Evolutionary conservation across 1,140 invertebrate genomes (phyloP), one percentile per base, ranked within the genome.

Genomic region (Ostrea denselamellosa): DNA sequence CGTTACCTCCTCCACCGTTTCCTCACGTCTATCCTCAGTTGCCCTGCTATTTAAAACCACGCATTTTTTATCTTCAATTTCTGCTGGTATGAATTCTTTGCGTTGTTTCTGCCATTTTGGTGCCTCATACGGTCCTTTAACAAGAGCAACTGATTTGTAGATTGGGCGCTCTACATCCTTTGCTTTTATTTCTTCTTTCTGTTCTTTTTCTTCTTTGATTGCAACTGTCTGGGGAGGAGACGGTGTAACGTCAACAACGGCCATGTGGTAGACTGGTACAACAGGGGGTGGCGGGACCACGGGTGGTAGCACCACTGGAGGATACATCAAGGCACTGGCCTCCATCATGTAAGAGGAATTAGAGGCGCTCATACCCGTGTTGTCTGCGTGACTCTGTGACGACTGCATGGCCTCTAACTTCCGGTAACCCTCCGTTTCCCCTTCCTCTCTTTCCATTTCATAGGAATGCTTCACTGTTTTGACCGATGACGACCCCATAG

Each of bases 51-150:
- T 87, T 3, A 89, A 58, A 71, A 89, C 52, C 86, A 86, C 87
- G 51, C 87, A 89, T 9, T 56, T 81, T 28, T 54, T 68, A 25
- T 77, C 71, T 8, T 89, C 89, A 34, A 85, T 68, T 44, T 89
- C 83, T 81, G 83, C 22, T 8, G 83, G 71, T 84, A 56, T 51
- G 28, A 58, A 65, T 52, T 89, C 82, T 34, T 58, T 17, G 10
- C 68, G 54, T 44, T 86, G 51, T 85, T 86, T 89, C 44, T 89
- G 88, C 89, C 89, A 89, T 89, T 89, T 89, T 84, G 89, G 89
- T 8, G 89, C 51, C 51, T 89, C 89, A 62, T 89, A 89, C 14
- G 89, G 89, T 19, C 89, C 89, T 71, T 87, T 89, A 51, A 89
- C 89, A 56, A 89, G 53, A 51, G 89, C 89, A 52, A 89, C 89